phyloP scores from a whole-genome alignment of 2,888 invertebrate genomes.

The Pseudanteris insignis region DNA sequence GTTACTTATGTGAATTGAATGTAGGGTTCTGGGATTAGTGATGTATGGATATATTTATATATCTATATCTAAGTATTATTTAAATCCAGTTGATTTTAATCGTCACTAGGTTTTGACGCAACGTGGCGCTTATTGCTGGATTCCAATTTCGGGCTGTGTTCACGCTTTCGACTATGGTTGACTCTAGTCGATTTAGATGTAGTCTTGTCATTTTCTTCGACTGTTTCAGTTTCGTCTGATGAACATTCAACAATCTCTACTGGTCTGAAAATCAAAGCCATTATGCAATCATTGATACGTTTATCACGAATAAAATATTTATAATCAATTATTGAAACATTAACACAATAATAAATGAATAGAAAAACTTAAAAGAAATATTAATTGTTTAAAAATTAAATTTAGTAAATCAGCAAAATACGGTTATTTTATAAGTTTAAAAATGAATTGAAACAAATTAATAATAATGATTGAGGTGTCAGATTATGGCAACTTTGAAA shows the following conservation, averaged over 20 bases:
- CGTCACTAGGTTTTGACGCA: slow-evolving; percentile 49
- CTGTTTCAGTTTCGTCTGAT: slow-evolving; percentile 21
- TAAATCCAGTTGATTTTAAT: slow-evolving; percentile 36
- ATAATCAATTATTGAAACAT: not conserved
- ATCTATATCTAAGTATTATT: slow-evolving; percentile 28
- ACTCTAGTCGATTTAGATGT: slow-evolving; percentile 14
- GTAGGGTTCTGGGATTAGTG: too few relatives aligned
- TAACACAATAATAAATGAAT: not conserved
- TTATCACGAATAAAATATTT: not conserved
- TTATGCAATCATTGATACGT: not conserved
- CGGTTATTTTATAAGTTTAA: too few relatives aligned
- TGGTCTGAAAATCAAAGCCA: slow-evolving; percentile 18
- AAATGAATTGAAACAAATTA: too few relatives aligned
- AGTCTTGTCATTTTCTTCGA: not conserved
- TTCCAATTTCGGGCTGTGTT: slow-evolving; percentile 54
- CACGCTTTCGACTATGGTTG: slow-evolving; percentile 54
- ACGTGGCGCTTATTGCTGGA: slow-evolving; percentile 55
- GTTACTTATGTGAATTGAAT: too few relatives aligned
- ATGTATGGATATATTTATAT: slow-evolving; percentile 15
- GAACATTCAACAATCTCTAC: slow-evolving; percentile 32
- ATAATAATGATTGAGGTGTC: too few relatives aligned
- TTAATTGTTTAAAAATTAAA: too few relatives aligned
- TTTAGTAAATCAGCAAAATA: too few relatives aligned
- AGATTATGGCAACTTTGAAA: too few relatives aligned
- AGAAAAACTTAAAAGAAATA: not conserved